A percentile compares a stretch with the other conserved stretches of the same genome.
Conservation (phyloP, 2,888 invertebrate genomes). For the Andrena marginata region DNA sequence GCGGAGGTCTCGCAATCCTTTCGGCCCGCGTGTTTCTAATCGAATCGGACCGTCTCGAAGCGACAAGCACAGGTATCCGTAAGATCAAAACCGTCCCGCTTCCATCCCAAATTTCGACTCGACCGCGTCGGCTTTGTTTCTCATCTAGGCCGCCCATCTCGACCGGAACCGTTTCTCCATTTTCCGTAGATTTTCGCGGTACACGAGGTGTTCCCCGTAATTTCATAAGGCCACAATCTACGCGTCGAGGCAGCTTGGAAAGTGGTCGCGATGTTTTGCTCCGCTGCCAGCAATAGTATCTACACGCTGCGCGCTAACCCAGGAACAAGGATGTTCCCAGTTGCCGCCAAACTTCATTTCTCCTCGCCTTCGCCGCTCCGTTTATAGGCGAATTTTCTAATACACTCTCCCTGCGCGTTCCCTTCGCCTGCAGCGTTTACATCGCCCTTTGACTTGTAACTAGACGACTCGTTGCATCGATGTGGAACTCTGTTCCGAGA, state of each 20-base stretch:
- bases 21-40: too few relatives aligned
- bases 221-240: constrained; percentile 66
- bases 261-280: constrained; percentile 58
- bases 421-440: neutral
- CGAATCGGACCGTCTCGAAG: too few relatives aligned
- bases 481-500: neutral
- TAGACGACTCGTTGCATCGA: neutral
- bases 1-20: too few relatives aligned
- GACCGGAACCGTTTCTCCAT: neutral
- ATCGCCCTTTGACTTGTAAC: neutral
- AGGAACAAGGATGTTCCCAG: constrained; percentile 46
- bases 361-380: constrained; percentile 12
- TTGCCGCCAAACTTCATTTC: constrained; percentile 57
- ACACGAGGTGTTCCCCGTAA: constrained; percentile 45
- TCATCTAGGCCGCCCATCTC: neutral
- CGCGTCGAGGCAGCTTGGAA: constrained; percentile 48
- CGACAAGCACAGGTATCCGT: too few relatives aligned
- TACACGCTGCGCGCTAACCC: constrained; percentile 2
- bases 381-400: constrained; percentile 15
- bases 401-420: neutral
- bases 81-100: neutral
- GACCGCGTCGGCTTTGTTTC: neutral
- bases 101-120: neutral
- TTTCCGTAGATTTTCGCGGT: neutral
- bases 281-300: constrained; percentile 42